Evolutionary conservation across 2,888 invertebrate species (phyloP).

Genomic region (Dicranocentrus wangi): DNA sequence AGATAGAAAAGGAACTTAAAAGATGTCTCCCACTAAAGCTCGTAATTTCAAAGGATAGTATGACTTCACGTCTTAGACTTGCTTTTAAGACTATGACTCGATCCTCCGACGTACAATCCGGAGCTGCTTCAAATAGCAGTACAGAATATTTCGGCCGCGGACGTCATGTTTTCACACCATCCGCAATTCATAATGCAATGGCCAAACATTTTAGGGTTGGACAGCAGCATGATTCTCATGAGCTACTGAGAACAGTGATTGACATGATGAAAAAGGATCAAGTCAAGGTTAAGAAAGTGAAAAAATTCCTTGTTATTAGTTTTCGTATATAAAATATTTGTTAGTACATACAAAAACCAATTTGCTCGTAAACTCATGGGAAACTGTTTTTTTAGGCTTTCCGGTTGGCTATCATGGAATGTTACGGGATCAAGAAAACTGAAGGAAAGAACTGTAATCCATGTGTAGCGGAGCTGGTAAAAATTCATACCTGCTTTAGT

Average conservation of each 20-base stretch:
- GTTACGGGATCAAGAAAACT: conserved; percentile 83
- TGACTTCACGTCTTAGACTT: conserved; percentile 68
- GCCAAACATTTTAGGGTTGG: conserved; percentile 86
- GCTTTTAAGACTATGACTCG: conserved; percentile 70
- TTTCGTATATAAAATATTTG: background rate
- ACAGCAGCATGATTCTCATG: conserved; percentile 97
- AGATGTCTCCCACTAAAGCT: conserved; percentile 62
- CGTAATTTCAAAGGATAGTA: conserved; percentile 68
- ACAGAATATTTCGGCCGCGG: conserved; percentile 56
- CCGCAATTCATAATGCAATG: conserved; percentile 67
- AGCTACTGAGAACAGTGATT: conserved; percentile 81
- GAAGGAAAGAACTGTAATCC: conserved; percentile 79
- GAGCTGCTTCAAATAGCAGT: conserved; percentile 30
- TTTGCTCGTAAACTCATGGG: too few relatives aligned
- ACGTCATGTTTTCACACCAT: conserved; percentile 62
- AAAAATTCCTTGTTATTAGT: conserved; percentile 12
- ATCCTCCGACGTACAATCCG: conserved; percentile 53
- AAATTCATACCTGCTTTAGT: background rate
- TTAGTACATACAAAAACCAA: background rate
- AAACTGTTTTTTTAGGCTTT: conserved; percentile 80
- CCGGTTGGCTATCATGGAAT: conserved; percentile 85
- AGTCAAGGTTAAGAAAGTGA: conserved; percentile 68
- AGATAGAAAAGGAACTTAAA: conserved; percentile 65
- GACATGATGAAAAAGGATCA: conserved; percentile 73
- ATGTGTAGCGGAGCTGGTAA: conserved; percentile 78